Evolutionary conservation across 1,140 invertebrate genomes (phyloP).

Genomic region (Temnothorax curvispinosus): DNA sequence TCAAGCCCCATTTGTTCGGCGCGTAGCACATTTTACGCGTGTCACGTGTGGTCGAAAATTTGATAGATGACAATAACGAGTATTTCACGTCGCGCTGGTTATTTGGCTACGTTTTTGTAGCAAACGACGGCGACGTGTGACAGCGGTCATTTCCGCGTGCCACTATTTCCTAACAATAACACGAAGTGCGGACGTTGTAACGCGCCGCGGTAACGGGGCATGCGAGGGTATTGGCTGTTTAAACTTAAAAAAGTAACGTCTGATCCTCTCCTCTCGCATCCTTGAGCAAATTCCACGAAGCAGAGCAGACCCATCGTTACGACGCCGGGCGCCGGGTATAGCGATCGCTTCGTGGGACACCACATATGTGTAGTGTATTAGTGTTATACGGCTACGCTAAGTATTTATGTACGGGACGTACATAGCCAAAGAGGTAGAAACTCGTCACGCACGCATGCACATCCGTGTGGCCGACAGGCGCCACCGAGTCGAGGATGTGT

Average conservation of each 20-base stretch:
- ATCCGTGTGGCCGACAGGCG: slow-evolving; percentile 81
- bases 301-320: background rate
- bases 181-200: background rate
- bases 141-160: slow-evolving; percentile 74
- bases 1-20: background rate
- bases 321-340: slow-evolving; percentile 8
- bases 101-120: too few species aligned
- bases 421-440: slow-evolving; percentile 64
- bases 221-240: too few species aligned
- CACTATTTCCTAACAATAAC: slow-evolving; percentile 59
- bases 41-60: background rate
- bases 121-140: slow-evolving; percentile 46
- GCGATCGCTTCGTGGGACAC: slow-evolving; percentile 24
- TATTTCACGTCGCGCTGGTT: background rate
- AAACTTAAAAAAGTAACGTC: background rate
- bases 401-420: slow-evolving; percentile 63
- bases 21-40: too few species aligned
- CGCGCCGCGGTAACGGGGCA: background rate
- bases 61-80: background rate
- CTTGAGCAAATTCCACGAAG: slow-evolving; percentile 4
- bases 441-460: slow-evolving; percentile 83
- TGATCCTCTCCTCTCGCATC: background rate
- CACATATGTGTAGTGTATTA: background rate
- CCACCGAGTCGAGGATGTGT: slow-evolving; percentile 74
- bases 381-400: background rate